Conservation (phyloP, 35 echinoderm and acorn worm species). For the Apostichopus parvimensis region DNA sequence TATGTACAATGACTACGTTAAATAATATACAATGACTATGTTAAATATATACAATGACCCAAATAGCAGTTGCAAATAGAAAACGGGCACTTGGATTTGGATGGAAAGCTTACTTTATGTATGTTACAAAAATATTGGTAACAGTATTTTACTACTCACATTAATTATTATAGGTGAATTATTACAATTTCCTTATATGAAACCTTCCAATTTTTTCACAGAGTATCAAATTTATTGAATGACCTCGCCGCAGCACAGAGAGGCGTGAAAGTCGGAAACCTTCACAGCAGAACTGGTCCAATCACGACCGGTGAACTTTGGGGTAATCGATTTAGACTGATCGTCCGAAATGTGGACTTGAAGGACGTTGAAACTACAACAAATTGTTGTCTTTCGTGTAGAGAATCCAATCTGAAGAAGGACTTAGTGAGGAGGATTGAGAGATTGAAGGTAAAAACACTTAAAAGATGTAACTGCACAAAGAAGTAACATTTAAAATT, state of each 20-base stretch:
- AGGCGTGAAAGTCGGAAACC: constrained; percentile 52
- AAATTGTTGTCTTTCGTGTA: background rate
- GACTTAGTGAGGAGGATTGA: background rate
- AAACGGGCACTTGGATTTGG: too few species aligned
- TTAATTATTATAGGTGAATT: too few species aligned
- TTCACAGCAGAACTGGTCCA: constrained; percentile 28
- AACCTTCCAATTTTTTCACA: background rate
- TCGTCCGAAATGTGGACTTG: constrained; percentile 34
- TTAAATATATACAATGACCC: too few species aligned
- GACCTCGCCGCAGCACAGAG: constrained; percentile 8
- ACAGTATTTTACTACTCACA: too few species aligned
- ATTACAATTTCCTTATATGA: too few species aligned
- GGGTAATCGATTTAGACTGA: constrained; percentile 71
- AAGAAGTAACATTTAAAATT: too few species aligned
- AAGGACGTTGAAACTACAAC: background rate
- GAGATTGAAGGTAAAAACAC: background rate
- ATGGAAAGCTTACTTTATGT: too few species aligned
- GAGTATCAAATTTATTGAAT: background rate
- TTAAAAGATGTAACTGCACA: too few species aligned
- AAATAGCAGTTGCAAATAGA: too few species aligned
- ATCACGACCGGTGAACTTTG: constrained; percentile 57
- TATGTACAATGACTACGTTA: too few species aligned
- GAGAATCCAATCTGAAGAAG: background rate
- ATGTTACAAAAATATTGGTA: too few species aligned
- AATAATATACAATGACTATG: too few species aligned